These are phyloP conservation scores for Cydia splendana DNA, from an alignment of 1,140 invertebrate species.

Conservation along the genomic window DNA sequence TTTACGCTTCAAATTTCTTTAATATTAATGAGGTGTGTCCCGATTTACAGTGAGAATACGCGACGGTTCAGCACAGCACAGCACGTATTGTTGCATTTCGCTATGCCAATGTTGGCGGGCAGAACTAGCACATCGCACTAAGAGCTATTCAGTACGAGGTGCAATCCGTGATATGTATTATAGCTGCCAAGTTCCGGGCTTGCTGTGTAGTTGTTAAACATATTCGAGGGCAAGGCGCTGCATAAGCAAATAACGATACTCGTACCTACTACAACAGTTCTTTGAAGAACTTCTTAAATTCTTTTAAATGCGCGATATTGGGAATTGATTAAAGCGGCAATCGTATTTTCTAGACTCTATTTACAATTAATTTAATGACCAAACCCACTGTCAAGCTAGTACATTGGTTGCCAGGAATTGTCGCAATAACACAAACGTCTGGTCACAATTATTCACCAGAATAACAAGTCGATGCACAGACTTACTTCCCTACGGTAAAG, in stretches of 20 bases:
- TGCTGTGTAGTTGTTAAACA: neutral
- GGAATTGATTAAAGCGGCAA: too few species aligned
- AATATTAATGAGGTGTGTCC: neutral
- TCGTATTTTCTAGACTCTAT: too few species aligned
- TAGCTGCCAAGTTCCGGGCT: constrained; percentile 13
- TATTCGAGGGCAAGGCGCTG: neutral
- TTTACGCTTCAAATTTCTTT: constrained; percentile 1
- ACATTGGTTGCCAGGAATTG: too few species aligned
- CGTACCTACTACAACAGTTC: too few species aligned
- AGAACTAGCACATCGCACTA: neutral
- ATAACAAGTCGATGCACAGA: too few species aligned
- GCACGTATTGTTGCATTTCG: neutral
- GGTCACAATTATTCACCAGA: too few species aligned
- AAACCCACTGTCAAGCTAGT: too few species aligned
- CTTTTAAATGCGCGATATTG: too few species aligned
- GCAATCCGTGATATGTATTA: neutral
- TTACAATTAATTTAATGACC: too few species aligned
- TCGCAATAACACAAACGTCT: too few species aligned
- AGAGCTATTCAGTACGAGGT: constrained; percentile 1
- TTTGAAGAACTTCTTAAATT: too few species aligned
- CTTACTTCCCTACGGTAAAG: neutral
- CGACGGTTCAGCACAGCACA: neutral
- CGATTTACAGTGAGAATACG: neutral
- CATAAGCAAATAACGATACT: neutral
- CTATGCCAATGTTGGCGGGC: neutral